These are phyloP conservation scores for Leptobrachium leishanense DNA, from an alignment of 2,113 vertebrate species.

Conservation along the genomic window DNA sequence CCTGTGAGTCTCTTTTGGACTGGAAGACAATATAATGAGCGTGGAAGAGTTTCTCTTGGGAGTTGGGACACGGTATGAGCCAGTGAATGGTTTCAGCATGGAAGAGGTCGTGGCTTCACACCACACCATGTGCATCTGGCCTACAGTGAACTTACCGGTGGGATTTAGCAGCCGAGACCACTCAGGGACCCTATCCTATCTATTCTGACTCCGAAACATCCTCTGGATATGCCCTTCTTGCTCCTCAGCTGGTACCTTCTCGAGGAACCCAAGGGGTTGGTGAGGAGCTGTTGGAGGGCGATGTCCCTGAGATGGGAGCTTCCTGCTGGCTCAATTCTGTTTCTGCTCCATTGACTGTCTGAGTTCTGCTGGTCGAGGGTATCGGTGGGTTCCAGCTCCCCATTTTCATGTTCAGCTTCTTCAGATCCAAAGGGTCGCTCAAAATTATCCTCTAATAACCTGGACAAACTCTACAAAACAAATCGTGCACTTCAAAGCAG, in stretches of 20 bases:
- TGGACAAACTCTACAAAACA: slow-evolving; percentile 52
- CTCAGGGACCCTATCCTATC: slow-evolving; percentile 68
- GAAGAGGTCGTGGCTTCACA: too few species aligned
- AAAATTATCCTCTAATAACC: slow-evolving; percentile 54
- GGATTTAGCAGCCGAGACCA: slow-evolving; percentile 60
- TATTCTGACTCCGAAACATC: slow-evolving; percentile 66
- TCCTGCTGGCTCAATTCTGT: background rate
- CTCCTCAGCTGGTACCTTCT: slow-evolving; percentile 47
- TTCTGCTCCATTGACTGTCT: slow-evolving; percentile 39
- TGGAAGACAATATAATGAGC: too few species aligned
- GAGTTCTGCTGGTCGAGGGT: slow-evolving; percentile 13
- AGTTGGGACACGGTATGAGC: too few species aligned
- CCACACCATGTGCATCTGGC: too few species aligned
- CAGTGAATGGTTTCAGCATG: too few species aligned
- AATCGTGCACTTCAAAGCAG: background rate
- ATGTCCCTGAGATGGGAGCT: rapidly evolving
- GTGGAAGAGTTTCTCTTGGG: too few species aligned
- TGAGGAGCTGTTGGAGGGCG: slow-evolving; percentile 49
- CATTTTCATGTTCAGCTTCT: slow-evolving; percentile 43
- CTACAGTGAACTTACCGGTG: background rate
- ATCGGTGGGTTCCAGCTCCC: slow-evolving; percentile 1
- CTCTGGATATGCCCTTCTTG: slow-evolving; percentile 57
- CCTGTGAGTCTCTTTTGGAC: too few species aligned
- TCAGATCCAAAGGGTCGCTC: slow-evolving; percentile 46
- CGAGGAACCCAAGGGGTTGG: slow-evolving; percentile 32